Conservation (phyloP, 1,140 invertebrate species). For the Drosophila carrolli region DNA sequence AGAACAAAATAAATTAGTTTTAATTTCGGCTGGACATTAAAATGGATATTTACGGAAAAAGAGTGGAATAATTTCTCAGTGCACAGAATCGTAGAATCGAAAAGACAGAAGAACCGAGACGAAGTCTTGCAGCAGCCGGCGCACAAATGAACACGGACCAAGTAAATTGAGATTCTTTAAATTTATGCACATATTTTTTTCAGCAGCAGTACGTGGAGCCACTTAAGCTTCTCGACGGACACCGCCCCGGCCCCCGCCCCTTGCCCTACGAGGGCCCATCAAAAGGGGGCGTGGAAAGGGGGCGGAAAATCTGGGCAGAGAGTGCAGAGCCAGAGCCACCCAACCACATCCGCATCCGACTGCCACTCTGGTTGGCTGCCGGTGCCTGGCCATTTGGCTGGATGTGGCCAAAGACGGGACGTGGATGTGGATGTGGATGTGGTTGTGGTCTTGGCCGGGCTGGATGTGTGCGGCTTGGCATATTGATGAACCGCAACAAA, state of each 20-base stretch:
- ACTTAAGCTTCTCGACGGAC: constrained; percentile 68
- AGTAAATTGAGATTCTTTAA: constrained; percentile 82
- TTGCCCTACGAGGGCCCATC: constrained; percentile 5
- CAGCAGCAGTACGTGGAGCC: constrained; percentile 70
- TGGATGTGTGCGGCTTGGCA: constrained; percentile 65
- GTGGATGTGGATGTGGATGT: constrained; percentile 22
- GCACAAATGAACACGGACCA: constrained; percentile 71
- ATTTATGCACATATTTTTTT: constrained; percentile 80
- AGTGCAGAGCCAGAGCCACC: constrained; percentile 31
- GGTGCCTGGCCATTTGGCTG: constrained; percentile 26
- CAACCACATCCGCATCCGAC: constrained; percentile 55
- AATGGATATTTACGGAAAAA: not conserved
- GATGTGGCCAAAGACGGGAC: constrained; percentile 15
- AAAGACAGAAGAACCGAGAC: constrained; percentile 10
- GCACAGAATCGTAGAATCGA: constrained; percentile 20
- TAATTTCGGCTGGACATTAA: too few species aligned
- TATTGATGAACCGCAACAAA: constrained; percentile 81
- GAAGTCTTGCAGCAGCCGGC: constrained; percentile 47
- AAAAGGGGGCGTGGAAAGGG: not conserved
- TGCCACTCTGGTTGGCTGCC: constrained; percentile 65
- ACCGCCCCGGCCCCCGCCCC: constrained; percentile 3
- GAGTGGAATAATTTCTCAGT: not conserved
- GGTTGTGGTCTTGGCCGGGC: constrained; percentile 13
- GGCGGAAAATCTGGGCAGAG: constrained; percentile 39
- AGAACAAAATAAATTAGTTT: too few species aligned